Base-by-base conservation (phyloP, 2,113 vertebrate genomes). In the Elephas maximus region DNA sequence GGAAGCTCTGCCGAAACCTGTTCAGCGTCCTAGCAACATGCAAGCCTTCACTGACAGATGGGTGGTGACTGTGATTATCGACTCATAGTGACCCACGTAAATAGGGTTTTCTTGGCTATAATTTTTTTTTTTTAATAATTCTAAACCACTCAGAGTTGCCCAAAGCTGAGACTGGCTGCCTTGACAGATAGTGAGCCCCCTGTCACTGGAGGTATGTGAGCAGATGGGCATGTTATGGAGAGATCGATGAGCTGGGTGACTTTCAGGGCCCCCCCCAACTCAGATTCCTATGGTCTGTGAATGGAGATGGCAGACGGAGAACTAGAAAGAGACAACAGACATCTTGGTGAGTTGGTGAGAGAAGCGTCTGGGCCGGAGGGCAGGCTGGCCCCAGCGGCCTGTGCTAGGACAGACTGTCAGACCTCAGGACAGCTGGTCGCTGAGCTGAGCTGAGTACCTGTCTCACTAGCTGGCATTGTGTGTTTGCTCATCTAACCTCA, bases 401-500 rank as follows among this genome's bases (percentile, higher is more conserved):
- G 30, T 17, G 15, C 51, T 6, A 6, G 41, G 51, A 48, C 45
- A 48, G 6, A 20, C 51, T 0, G 2, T 0, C 18, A 21, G 93
- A 28, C 15, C n/a, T 48, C 14, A 8, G 62, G 62, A 28, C 0
- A 0, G 10, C 17, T 0, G 69, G 15, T 8, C 57, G 30, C 12
- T 0, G 73, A 24, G 20, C 24, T 8, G 45, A 18, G 26, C 71
- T 57, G 12, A 0, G 2, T 15, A 41, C 48, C 30, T 71, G 67
- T 26, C 37, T 41, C 5, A 0, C 24, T 21, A 44, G 24, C 26
- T 0, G 0, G 0, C 20, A 69, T 24, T 76, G 24, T 67, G 30
- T 33, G 23, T 76, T 44, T 76, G 73, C 37, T 23, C 9, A 18
- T n/a, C 51, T 48, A 28, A 30, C 45, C 24, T 92, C 69, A 1